Percentiles rank a stretch among this genome's conserved stretches.
phyloP scores from a whole-genome alignment of 2,888 invertebrate species.

The Conomelus anceps region DNA sequence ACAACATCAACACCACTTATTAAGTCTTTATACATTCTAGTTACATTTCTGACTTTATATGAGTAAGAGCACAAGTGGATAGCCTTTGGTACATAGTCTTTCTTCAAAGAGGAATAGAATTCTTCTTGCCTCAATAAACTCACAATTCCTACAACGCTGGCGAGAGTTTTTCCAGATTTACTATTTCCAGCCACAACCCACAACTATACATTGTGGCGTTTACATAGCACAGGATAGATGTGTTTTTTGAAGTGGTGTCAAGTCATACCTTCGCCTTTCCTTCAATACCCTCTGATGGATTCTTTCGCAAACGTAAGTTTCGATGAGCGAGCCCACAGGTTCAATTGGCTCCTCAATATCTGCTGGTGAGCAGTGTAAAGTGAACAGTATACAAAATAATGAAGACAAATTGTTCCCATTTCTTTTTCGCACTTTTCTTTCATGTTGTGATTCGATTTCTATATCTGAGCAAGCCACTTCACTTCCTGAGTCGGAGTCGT shows the following conservation, averaged over 20 bases:
- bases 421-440: neutral
- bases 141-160: conserved; percentile 61
- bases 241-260: neutral
- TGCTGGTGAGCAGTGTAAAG: neutral
- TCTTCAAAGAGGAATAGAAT: conserved; percentile 35
- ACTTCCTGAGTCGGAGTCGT: neutral
- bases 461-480: neutral
- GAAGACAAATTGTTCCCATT: neutral
- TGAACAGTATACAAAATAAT: neutral
- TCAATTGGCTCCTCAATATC: neutral
- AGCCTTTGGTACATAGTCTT: conserved; percentile 52
- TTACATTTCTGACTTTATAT: conserved; percentile 45
- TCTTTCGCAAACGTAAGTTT: neutral
- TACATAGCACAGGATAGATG: neutral
- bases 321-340: neutral
- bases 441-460: too few species aligned
- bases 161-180: conserved; percentile 61
- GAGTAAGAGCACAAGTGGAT: conserved; percentile 57
- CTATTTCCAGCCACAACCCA: conserved; percentile 54
- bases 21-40: conserved; percentile 35
- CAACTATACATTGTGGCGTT: conserved; percentile 48
- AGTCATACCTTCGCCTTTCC: neutral
- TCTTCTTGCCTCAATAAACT: conserved; percentile 49
- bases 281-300: neutral
- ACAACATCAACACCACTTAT: conserved; percentile 31